Evolutionary conservation across 2,113 vertebrate genomes (phyloP).

Genomic region (Baryphthengus martii): DNA sequence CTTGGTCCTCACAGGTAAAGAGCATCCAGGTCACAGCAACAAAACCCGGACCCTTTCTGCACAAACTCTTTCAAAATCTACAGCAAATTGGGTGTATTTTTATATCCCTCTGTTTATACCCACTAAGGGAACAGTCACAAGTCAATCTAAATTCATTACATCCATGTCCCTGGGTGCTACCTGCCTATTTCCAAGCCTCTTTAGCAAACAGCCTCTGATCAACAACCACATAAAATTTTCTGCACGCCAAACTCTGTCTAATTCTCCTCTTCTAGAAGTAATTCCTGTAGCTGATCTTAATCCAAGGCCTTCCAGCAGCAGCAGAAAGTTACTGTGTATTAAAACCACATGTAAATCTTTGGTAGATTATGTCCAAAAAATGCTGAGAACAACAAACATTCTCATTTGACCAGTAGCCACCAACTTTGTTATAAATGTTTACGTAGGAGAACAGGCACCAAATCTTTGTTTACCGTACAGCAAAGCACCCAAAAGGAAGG

Average conservation of each 20-base stretch:
- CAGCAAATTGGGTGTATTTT: not conserved
- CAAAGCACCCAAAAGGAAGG: not conserved
- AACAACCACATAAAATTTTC: not conserved
- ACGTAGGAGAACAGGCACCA: not conserved
- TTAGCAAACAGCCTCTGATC: not conserved
- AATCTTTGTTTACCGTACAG: slow-evolving; percentile 23
- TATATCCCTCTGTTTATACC: not conserved
- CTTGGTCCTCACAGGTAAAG: not conserved
- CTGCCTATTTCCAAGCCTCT: not conserved
- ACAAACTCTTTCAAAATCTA: not conserved
- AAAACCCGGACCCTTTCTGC: not conserved
- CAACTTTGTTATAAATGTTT: slow-evolving; percentile 12
- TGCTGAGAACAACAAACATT: slow-evolving; percentile 18
- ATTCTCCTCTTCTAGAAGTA: not conserved
- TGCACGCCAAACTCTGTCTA: not conserved
- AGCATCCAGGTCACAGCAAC: not conserved
- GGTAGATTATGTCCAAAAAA: slow-evolving; percentile 9
- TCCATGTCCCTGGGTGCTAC: not conserved
- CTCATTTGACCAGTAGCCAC: slow-evolving; percentile 19
- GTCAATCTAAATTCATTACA: not conserved
- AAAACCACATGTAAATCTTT: slow-evolving; percentile 23
- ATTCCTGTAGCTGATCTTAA: not conserved
- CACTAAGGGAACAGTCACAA: not conserved
- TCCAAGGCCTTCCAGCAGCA: slow-evolving; percentile 10
- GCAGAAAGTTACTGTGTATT: slow-evolving; percentile 15